These are phyloP conservation scores for Pluvialis apricaria DNA, from an alignment of 2,113 vertebrate genomes.

Conservation along the genomic window DNA sequence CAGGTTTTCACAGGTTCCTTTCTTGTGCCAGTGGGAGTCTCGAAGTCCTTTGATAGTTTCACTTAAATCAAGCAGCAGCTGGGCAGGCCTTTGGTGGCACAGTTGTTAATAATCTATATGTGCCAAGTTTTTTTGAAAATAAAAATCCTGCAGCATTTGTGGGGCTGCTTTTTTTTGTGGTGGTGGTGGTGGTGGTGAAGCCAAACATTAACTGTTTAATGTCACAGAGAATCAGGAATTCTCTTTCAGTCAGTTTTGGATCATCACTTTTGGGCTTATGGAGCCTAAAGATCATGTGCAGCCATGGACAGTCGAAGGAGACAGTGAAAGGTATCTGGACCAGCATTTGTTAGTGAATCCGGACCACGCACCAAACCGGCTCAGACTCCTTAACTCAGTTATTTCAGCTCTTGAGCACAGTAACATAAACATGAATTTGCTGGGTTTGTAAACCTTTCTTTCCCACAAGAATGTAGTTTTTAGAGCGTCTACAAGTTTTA, in stretches of 20 bases:
- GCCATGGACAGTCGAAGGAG: neutral
- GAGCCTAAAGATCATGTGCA: neutral
- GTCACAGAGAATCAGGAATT: neutral
- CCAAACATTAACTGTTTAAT: neutral
- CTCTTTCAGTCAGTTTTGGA: neutral
- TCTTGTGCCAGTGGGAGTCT: neutral
- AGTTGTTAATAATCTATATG: neutral
- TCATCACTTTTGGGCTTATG: neutral
- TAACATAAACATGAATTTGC: neutral
- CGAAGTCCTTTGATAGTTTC: neutral
- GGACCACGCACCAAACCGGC: neutral
- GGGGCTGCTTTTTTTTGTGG: accelerated
- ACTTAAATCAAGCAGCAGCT: neutral
- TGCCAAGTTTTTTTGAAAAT: neutral
- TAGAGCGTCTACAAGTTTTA: neutral
- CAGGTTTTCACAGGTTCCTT: neutral
- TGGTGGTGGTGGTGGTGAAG: neutral
- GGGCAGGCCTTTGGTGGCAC: neutral
- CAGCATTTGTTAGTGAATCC: neutral
- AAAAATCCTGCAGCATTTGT: neutral
- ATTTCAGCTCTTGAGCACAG: neutral
- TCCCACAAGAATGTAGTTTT: neutral
- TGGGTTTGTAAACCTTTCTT: neutral
- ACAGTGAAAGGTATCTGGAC: neutral
- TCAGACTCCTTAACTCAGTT: neutral